Evolutionary conservation across 2,113 vertebrate species (phyloP).

Genomic region (Shinisaurus crocodilurus): DNA sequence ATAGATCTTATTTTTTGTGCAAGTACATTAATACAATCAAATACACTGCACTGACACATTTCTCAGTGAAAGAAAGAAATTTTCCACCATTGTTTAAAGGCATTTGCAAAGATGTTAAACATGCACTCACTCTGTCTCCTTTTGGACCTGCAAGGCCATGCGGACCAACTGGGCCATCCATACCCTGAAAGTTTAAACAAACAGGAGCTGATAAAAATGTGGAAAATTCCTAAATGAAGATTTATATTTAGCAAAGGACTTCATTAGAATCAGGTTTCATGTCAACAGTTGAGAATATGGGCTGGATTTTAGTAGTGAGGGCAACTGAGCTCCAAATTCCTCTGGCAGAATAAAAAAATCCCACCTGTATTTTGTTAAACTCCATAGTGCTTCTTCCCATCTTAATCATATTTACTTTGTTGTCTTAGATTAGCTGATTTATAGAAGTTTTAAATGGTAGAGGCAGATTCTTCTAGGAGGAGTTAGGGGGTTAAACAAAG

Average conservation of each 20-base stretch:
- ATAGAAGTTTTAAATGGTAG: slow-evolving; percentile 18
- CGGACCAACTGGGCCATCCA: slow-evolving; percentile 90
- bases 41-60: not conserved
- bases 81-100: not conserved
- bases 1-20: too few relatives aligned
- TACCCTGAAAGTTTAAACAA: slow-evolving; percentile 80
- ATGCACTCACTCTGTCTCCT: slow-evolving; percentile 92
- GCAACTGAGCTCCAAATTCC: not conserved
- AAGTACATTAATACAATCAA: not conserved
- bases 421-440: not conserved
- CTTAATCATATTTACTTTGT: not conserved
- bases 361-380: not conserved
- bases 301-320: slow-evolving; percentile 2
- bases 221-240: not conserved
- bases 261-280: slow-evolving; percentile 54
- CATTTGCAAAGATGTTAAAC: not conserved
- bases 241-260: slow-evolving; percentile 32
- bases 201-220: slow-evolving; percentile 32
- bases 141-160: slow-evolving; percentile 96
- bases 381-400: not conserved
- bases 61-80: not conserved
- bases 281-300: not conserved
- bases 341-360: slow-evolving; percentile 15
- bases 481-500: slow-evolving; percentile 10
- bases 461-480: slow-evolving; percentile 32